These are phyloP conservation scores for Pogonomyrmex californicus DNA, from an alignment of 1,140 invertebrate genomes.

Conservation along the genomic window DNA sequence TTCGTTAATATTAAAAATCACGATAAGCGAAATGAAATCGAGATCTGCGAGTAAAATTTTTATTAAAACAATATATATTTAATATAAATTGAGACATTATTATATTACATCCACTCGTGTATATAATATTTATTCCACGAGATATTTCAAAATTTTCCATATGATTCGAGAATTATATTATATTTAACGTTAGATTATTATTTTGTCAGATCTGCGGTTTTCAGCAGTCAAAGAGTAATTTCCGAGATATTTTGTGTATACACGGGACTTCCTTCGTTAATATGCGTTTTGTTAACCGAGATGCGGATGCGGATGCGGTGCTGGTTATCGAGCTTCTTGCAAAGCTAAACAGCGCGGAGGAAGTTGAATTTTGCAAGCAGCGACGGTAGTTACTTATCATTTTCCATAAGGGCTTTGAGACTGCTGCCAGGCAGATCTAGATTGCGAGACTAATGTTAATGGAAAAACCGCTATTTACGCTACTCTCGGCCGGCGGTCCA, in stretches of 20 bases:
- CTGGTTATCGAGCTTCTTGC: constrained; percentile 29
- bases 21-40: not conserved
- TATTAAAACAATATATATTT: not conserved
- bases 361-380: constrained; percentile 41
- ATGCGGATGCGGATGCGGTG: constrained; percentile 8
- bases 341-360: constrained; percentile 30
- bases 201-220: not conserved
- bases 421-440: constrained; percentile 31
- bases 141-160: not conserved
- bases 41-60: not conserved
- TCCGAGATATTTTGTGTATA: not conserved
- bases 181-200: not conserved
- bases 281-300: constrained; percentile 44
- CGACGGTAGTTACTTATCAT: constrained; percentile 46
- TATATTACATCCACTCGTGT: too few relatives aligned
- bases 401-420: constrained; percentile 43
- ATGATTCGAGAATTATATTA: not conserved
- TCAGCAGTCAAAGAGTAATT: not conserved
- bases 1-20: too few relatives aligned
- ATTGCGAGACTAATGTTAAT: constrained; percentile 49
- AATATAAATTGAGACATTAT: not conserved
- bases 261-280: constrained; percentile 10
- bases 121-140: not conserved
- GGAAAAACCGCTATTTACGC: constrained; percentile 52
- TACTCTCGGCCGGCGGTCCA: not conserved